Base-by-base conservation (phyloP, 2,888 invertebrate species). In the Tholera decimalis region DNA sequence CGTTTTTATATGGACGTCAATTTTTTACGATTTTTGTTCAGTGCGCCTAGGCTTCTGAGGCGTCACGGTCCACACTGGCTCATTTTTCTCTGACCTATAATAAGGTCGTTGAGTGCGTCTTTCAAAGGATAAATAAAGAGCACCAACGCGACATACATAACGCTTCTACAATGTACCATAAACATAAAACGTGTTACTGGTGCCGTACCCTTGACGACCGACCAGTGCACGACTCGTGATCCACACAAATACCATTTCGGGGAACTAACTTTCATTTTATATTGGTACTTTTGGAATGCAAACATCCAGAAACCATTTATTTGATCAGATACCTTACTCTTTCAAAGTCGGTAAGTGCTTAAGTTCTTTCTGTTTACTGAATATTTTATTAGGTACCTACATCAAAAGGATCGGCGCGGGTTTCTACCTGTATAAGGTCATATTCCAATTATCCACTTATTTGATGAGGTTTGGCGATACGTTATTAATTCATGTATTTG, bases 151-250 rank as follows among this genome's bases (percentile, higher is more conserved):
- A 85, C 80, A 84, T 88, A 86, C 87, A 88, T 85, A 87, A 86
- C 74, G 77, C 82, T 81, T 82, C 80, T 76, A 77, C 78, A 84
- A 85, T 84, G 86, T 85, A 84, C 86, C 86, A 89, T 89, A 88
- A 89, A 86, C 87, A 86, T 90, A 89, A 89, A 90, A 89, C 86
- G 83, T 83, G 87, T 83, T 86, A 89, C 85, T 81, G 83, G 87
- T 83, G 83, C 84, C 77, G 82, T 82, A 85, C 85, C 84, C 85
- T 80, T 76, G 83, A 83, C 82, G 82, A 79, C 82, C 77, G 80
- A 78, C 74, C 68, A 71, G 77, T 67, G 76, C 70, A 68, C 74
- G 74, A 66, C 74, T 65, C 64, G 63, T 64, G 61, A 73, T 75
- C 79, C 79, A 84, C 83, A 80, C 83, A 79, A 86, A 88, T 84